These are phyloP conservation scores for Poeciliopsis presidionis DNA, from an alignment of 2,797 vertebrate genomes.

Conservation along the genomic window DNA sequence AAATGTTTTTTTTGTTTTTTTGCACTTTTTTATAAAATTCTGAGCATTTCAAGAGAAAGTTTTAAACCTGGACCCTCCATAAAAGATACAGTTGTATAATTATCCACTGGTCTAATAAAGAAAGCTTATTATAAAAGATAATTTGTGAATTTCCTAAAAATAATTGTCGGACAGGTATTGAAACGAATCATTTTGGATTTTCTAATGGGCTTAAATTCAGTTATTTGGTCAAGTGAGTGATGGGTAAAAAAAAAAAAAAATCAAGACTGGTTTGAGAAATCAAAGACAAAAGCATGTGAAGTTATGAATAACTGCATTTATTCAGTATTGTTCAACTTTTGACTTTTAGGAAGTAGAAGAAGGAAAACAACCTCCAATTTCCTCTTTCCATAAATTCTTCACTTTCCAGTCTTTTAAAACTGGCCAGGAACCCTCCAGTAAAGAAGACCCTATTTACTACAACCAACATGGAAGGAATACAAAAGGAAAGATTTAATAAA, in stretches of 20 bases:
- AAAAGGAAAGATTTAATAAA: neutral
- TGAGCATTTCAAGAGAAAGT: neutral
- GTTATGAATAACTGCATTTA: neutral
- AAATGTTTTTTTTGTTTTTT: neutral
- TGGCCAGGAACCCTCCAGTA: neutral
- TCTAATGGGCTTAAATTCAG: neutral
- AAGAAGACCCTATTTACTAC: neutral
- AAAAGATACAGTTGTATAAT: neutral
- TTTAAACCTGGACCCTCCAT: neutral
- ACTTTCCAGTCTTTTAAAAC: neutral
- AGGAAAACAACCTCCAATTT: neutral
- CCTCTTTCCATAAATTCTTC: neutral
- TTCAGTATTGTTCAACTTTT: neutral
- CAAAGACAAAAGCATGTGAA: neutral
- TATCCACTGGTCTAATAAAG: neutral
- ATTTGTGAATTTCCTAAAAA: neutral
- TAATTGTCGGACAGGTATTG: neutral
- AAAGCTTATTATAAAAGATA: neutral
- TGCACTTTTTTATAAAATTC: neutral
- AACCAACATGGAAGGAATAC: neutral
- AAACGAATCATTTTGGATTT: neutral
- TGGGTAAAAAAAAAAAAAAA: neutral
- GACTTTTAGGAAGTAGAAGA: neutral
- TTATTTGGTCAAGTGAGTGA: neutral
- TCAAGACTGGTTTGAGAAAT: neutral